Conservation (phyloP, 2,113 vertebrate genomes). For the Psittacula cyanocephala region DNA sequence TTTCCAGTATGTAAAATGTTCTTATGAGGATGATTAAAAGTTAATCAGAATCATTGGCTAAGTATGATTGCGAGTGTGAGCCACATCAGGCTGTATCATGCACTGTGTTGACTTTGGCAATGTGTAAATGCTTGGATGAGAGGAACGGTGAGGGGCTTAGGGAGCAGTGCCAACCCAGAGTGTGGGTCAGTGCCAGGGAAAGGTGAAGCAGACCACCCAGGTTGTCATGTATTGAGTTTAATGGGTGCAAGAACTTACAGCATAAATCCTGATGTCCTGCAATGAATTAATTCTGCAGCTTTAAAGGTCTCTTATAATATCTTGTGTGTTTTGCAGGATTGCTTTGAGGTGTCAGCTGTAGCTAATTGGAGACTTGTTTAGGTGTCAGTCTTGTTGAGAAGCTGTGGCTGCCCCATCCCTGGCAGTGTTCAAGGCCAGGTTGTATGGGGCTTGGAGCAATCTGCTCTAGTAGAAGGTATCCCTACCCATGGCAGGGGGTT, state of each 20-base stretch:
- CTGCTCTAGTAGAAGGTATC: background rate
- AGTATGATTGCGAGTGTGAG: background rate
- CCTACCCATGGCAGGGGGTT: background rate
- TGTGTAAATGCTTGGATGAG: background rate
- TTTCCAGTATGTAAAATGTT: background rate
- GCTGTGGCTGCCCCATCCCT: background rate
- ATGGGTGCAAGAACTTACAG: background rate
- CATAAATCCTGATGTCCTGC: background rate
- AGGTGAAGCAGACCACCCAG: conserved; percentile 21
- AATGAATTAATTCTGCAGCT: background rate
- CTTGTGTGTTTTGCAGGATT: background rate
- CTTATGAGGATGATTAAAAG: background rate
- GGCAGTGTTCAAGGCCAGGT: background rate
- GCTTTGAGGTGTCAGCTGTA: background rate
- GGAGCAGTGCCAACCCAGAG: background rate
- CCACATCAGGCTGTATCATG: background rate
- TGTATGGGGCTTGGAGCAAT: background rate
- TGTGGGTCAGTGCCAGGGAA: background rate
- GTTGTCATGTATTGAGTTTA: background rate
- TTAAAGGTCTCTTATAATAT: background rate
- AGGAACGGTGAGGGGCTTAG: background rate
- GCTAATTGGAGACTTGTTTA: background rate
- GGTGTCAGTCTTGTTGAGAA: background rate
- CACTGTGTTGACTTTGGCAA: conserved; percentile 44
- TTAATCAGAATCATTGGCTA: background rate